Base-by-base conservation (phyloP, 2,888 invertebrate species). In the Tenthredo amoena region DNA sequence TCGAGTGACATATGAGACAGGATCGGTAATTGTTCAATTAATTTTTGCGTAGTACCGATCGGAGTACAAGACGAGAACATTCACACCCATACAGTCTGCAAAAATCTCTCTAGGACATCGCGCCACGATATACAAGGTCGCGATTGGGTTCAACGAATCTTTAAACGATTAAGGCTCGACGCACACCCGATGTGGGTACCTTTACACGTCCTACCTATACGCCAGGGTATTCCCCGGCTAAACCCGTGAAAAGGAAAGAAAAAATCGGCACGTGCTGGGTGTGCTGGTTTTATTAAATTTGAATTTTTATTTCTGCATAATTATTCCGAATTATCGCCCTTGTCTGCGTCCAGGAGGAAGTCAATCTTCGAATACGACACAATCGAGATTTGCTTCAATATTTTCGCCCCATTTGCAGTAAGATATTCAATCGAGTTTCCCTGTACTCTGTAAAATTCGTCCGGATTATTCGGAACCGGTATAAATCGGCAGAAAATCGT, bases 121-220 rank as follows among this genome's bases (percentile, higher is more conserved):
- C 31, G 18, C 68, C 34, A 68, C 18, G 26, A 47, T 50, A 72
- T 37, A 9, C 62, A 81, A 81, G 81, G 81, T 43, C 58, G 81
- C 1, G 40, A n/a, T 26, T 31, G 81, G 62, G 81, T 81, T 81
- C 81, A 81, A 81, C 15, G 81, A 26, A 81, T 81, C 81, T 40
- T 65, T 21, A 21, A 40, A 62, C 81, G 81, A 26, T 81, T 43
- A 65, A 81, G 62, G 43, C 62, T 26, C 81, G 62, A 15, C 55
- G 15, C 31, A 77, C 18, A 18, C 34, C 31, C 34, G 47, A 34
- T 18, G 0, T 12, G 34, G 21, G 34, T 68, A 77, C 21, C 9
- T 76, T 18, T 18, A 26, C 21, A 12, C 26, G 62, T 2, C 6
- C 26, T 21, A 10, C 5, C 15, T 2, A 68, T 15, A 15, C n/a